Base-by-base conservation (phyloP, 2,888 invertebrate genomes). In the Hydraecia micacea region DNA sequence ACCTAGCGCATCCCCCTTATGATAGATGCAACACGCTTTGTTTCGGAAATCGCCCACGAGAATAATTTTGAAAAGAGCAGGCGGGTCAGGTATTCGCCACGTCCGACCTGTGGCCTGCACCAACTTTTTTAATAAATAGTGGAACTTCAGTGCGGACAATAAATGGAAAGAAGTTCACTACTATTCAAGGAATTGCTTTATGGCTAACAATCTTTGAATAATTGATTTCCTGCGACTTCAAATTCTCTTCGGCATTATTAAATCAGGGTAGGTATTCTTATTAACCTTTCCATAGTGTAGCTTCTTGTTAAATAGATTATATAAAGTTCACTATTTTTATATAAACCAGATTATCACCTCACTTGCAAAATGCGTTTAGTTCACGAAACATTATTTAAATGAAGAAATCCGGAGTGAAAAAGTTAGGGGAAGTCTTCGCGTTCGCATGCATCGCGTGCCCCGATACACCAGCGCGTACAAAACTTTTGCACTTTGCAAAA, bases 31-130 rank as follows among this genome's bases (percentile, higher is more conserved):
- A 96, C 94, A 93, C 94, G 95, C 96, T 96, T 97, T 97, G 96
- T 97, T 97, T 96, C 95, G 95, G 95, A 97, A 97, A 97, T 96
- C 95, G 96, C 93, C 93, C 92, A 94, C 92, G 93, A 95, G 96
- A 95, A 95, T 95, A 95, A 70, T 63, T 95, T 95, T 93, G 92
- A 92, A 91, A 91, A 88, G 88, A 87, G 89, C 84, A 87, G 88
- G 86, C 86, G 88, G 87, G 81, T 86, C 88, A 90, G 89, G 89
- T 90, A 89, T 86, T 85, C 77, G 58, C 80, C 87, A 88, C 88
- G 87, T 84, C 86, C 82, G 77, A 84, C 72, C 84, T 87, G 86
- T 86, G 87, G 89, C 86, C 84, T 66, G 90, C 88, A 87, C 87
- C 77, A 91, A 91, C 88, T 91, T 91, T 91, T 88, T 86, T 87